These are phyloP conservation scores for Zaprionus africanus DNA, from an alignment of 1,140 invertebrate genomes.

Conservation along the genomic window DNA sequence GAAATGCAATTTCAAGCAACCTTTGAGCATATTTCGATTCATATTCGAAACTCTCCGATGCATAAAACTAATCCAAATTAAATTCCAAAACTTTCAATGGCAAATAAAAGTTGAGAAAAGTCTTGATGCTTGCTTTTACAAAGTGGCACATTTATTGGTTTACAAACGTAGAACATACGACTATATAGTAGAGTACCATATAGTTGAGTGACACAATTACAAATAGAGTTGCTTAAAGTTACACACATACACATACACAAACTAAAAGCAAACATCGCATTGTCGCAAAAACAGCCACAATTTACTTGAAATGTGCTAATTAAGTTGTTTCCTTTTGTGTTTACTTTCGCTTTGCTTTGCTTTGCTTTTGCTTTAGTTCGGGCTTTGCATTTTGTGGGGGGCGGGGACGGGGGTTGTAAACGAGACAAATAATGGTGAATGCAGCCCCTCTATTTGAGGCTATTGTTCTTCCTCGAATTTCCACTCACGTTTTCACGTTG, in stretches of 20 bases:
- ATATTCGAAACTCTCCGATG: not conserved
- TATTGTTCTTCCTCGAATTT: not conserved
- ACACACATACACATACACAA: conserved; percentile 43
- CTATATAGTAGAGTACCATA: not conserved
- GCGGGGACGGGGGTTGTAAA: not conserved
- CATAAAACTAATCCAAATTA: not conserved
- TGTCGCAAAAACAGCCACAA: conserved; percentile 37
- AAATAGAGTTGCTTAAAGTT: conserved; percentile 16
- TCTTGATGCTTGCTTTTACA: not conserved
- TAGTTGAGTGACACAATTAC: not conserved
- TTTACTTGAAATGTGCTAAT: conserved; percentile 71
- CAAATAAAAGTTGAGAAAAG: not conserved
- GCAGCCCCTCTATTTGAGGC: not conserved
- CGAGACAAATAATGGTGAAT: not conserved
- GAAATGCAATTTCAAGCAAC: not conserved
- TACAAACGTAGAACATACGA: conserved; percentile 5
- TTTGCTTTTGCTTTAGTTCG: conserved; percentile 12
- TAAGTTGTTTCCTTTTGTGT: conserved; percentile 41
- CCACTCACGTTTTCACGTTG: not conserved
- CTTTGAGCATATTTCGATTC: not conserved
- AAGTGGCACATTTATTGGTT: conserved; percentile 53
- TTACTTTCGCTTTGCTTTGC: conserved; percentile 9
- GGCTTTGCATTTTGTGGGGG: not conserved
- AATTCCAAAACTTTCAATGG: not conserved
- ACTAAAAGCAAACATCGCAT: conserved; percentile 20